Percentiles rank a stretch among this genome's conserved stretches.
These are phyloP conservation scores for Ichneumoninae sp. DNA, from an alignment of 2,888 invertebrate species.

Conservation along the genomic window DNA sequence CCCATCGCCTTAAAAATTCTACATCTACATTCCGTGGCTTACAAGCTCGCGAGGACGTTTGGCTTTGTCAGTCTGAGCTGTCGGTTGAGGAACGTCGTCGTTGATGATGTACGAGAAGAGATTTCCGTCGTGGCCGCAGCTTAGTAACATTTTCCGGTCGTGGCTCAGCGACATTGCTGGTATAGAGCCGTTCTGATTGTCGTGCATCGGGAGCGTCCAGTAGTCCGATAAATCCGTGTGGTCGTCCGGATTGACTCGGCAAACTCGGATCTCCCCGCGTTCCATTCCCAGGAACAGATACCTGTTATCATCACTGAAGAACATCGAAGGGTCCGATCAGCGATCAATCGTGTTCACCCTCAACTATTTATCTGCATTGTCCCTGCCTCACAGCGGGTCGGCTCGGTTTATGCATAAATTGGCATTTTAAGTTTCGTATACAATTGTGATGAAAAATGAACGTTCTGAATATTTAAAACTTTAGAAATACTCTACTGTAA, in stretches of 20 bases:
- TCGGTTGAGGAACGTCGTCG: constrained; percentile 61
- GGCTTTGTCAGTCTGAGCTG: constrained; percentile 60
- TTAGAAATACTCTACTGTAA: no score
- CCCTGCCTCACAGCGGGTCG: not conserved
- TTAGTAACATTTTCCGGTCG: constrained; percentile 86
- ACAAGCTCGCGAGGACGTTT: constrained; percentile 61
- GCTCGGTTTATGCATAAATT: no score
- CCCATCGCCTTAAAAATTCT: not conserved
- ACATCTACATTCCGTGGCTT: not conserved
- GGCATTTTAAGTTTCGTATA: no score
- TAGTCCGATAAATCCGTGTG: constrained; percentile 87
- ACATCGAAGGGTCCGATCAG: constrained; percentile 1
- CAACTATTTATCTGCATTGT: not conserved
- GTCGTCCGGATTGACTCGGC: constrained; percentile 84
- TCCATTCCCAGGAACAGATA: constrained; percentile 87
- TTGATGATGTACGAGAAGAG: constrained; percentile 88
- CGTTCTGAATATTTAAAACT: no score
- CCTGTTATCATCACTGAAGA: constrained; percentile 79
- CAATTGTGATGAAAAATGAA: no score
- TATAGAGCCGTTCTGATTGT: constrained; percentile 89
- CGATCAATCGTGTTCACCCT: not conserved
- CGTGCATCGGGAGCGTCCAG: constrained; percentile 91
- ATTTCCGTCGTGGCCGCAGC: constrained; percentile 91
- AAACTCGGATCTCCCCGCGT: constrained; percentile 87
- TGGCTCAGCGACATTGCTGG: constrained; percentile 87